A percentile compares a stretch with the other conserved stretches of the same genome.
phyloP scores from a whole-genome alignment of 1,140 invertebrate species.

The Gryon sp. region DNA sequence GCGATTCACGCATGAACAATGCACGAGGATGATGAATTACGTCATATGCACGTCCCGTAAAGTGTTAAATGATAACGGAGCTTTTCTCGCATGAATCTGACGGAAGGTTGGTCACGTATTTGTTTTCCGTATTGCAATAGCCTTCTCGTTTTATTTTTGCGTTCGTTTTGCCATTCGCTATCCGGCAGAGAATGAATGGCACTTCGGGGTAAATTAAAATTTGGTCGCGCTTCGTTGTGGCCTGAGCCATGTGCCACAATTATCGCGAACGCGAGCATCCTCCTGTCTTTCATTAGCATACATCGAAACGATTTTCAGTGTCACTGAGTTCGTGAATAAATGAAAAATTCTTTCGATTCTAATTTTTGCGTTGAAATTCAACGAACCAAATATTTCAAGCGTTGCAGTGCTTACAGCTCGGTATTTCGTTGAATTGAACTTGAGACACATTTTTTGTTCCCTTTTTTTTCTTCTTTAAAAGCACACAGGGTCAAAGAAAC shows the following conservation, averaged over 20 bases:
- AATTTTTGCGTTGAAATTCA: no score
- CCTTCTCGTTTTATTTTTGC: constrained; percentile 19
- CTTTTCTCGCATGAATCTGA: constrained; percentile 17
- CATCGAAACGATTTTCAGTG: background rate
- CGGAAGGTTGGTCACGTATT: constrained; percentile 29
- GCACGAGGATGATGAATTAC: constrained; percentile 16
- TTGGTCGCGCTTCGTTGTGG: constrained; percentile 20
- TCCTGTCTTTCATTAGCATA: constrained; percentile 36
- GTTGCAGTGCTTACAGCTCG: no score
- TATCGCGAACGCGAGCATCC: constrained; percentile 18
- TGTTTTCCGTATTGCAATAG: constrained; percentile 18
- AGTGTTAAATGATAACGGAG: constrained; percentile 24
- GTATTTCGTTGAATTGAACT: constrained; percentile 21
- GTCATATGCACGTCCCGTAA: background rate
- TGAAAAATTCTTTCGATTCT: constrained; percentile 13
- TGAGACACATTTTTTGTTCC: no score
- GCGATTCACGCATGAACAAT: constrained; percentile 6
- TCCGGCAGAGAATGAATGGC: constrained; percentile 26
- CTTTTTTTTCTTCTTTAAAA: no score
- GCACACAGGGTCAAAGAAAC: constrained; percentile 51
- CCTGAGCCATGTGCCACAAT: constrained; percentile 23
- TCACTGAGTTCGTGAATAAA: background rate
- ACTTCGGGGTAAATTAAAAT: constrained; percentile 51
- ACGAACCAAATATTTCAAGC: no score
- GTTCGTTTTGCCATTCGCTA: constrained; percentile 27